Evolutionary conservation across 2,113 vertebrate genomes (phyloP).

Genomic region (Oriolus oriolus): DNA sequence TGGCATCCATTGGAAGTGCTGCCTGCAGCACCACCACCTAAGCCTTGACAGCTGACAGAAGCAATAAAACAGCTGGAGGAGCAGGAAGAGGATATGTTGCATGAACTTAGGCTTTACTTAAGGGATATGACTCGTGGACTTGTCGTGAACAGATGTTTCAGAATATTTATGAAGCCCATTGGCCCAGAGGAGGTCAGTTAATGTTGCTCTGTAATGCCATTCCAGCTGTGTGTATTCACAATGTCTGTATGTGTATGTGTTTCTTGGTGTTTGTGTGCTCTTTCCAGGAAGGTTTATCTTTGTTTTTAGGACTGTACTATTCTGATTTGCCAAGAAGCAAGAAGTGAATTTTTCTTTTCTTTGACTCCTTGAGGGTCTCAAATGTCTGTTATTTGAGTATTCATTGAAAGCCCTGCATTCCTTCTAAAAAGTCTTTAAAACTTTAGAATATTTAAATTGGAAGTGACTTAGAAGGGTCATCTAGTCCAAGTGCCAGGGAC

Average conservation of each 20-base stretch:
- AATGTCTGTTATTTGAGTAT: neutral
- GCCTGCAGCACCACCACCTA: slow-evolving; percentile 78
- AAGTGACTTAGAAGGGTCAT: neutral
- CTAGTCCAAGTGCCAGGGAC: neutral
- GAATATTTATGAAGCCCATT: slow-evolving; percentile 86
- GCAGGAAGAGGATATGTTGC: slow-evolving; percentile 83
- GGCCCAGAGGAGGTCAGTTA: slow-evolving; percentile 83
- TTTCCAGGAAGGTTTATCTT: neutral
- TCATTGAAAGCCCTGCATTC: neutral
- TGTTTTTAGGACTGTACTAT: neutral
- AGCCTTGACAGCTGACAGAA: slow-evolving; percentile 74
- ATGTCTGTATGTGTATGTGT: neutral
- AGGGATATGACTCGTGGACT: slow-evolving; percentile 86
- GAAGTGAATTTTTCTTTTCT: neutral
- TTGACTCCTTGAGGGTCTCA: neutral
- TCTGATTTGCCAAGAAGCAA: neutral
- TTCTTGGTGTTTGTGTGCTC: neutral
- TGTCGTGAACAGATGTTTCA: slow-evolving; percentile 85
- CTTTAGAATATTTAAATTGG: neutral
- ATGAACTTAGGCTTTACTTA: slow-evolving; percentile 86
- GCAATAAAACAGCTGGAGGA: slow-evolving; percentile 80
- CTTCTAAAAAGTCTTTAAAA: neutral
- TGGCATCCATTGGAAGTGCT: slow-evolving; percentile 79
- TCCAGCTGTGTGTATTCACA: neutral
- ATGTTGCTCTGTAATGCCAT: neutral